phyloP scores from a whole-genome alignment of 1,140 invertebrate genomes.

The Ostrea edulis region DNA sequence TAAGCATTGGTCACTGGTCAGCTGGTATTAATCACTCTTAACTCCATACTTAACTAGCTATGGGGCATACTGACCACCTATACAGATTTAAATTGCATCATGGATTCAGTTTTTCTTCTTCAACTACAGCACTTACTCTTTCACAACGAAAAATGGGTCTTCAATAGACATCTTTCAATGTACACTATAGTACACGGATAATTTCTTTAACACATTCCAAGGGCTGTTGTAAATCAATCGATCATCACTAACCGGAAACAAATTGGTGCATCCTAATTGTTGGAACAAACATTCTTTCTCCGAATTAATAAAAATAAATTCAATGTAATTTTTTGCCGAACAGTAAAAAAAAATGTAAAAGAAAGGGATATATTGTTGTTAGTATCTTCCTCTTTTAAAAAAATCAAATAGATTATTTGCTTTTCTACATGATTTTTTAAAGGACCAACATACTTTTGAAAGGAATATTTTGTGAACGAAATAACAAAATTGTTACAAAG shows the following conservation, averaged over 20 bases:
- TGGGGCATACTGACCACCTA: too few relatives aligned
- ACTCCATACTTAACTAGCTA: too few relatives aligned
- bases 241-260: background rate
- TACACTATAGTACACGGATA: background rate
- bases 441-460: background rate
- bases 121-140: background rate
- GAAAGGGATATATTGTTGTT: background rate
- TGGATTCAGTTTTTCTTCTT: too few relatives aligned
- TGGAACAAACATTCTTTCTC: background rate
- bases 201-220: conserved; percentile 19
- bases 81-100: too few relatives aligned
- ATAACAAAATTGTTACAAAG: conserved; percentile 41
- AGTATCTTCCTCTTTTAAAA: too few relatives aligned
- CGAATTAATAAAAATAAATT: background rate
- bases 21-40: too few relatives aligned
- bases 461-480: background rate
- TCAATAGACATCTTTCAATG: conserved; percentile 4
- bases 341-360: background rate
- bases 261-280: background rate
- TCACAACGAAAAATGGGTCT: conserved; percentile 24
- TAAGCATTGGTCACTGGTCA: too few relatives aligned
- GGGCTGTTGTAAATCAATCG: conserved; percentile 10
- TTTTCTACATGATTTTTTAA: background rate
- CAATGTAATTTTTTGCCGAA: background rate
- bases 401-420: background rate